These are phyloP conservation scores for Ondatra zibethicus DNA, from an alignment of 2,113 vertebrate species.

Conservation along the genomic window DNA sequence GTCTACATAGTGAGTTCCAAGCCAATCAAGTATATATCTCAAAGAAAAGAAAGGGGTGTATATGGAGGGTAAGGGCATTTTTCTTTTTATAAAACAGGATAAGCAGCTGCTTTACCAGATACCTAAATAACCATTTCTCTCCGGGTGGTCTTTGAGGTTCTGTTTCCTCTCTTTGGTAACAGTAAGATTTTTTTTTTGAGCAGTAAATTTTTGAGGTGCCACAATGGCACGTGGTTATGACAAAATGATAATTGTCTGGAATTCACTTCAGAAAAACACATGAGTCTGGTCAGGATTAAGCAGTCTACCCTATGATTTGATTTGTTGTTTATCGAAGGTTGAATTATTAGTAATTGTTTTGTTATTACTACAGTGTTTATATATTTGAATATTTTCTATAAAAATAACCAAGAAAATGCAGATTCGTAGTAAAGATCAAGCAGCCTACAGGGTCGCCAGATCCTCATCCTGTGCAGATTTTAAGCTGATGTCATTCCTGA, in stretches of 20 bases:
- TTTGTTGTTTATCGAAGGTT: background rate
- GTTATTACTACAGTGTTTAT: background rate
- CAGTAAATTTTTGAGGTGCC: slow-evolving; percentile 25
- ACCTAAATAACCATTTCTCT: background rate
- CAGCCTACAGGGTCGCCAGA: background rate
- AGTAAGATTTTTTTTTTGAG: too few species aligned
- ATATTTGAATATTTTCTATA: background rate
- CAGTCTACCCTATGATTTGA: background rate
- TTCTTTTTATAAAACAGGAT: background rate
- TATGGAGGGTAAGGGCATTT: background rate
- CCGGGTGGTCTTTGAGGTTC: background rate
- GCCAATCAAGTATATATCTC: background rate
- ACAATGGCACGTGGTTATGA: background rate
- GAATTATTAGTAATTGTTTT: background rate
- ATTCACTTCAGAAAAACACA: background rate
- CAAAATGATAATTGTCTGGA: background rate
- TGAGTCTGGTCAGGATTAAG: background rate
- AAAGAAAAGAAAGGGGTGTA: background rate
- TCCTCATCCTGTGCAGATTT: background rate
- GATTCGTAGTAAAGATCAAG: background rate
- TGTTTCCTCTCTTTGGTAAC: background rate
- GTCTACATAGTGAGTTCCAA: background rate
- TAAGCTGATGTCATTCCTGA: background rate
- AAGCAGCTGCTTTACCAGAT: background rate
- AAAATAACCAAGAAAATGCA: background rate